Evolutionary conservation across 2,113 vertebrate species (phyloP).

Genomic region (Coryphaenoides rupestris): DNA sequence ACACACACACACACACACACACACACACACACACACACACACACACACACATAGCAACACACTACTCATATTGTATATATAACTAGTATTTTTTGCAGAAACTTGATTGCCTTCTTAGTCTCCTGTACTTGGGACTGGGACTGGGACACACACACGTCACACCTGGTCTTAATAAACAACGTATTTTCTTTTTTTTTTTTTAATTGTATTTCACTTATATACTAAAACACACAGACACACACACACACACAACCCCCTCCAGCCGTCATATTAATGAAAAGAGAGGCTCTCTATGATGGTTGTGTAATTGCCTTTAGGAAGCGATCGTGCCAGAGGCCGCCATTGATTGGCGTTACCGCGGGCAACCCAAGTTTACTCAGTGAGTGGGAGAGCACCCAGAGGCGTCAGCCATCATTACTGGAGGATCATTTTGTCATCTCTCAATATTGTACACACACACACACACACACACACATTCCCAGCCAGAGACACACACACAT

Average conservation of each 20-base stretch:
- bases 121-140: too few relatives aligned
- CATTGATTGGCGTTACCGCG: constrained; percentile 53
- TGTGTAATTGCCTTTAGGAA: constrained; percentile 67
- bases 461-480: too few relatives aligned
- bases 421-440: background rate
- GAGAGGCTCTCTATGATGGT: constrained; percentile 47
- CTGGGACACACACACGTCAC: too few relatives aligned
- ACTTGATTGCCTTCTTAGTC: too few relatives aligned
- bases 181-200: background rate
- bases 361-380: constrained; percentile 48
- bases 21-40: background rate
- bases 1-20: background rate
- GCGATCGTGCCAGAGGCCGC: constrained; percentile 46
- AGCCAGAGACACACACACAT: too few relatives aligned
- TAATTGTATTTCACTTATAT: background rate
- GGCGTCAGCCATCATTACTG: constrained; percentile 46
- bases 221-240: constrained; percentile 2
- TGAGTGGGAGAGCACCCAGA: constrained; percentile 50
- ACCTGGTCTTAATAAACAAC: background rate
- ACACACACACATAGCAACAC: background rate
- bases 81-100: background rate
- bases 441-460: background rate
- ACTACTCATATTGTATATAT: background rate
- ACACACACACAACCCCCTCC: background rate
- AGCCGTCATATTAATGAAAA: constrained; percentile 55